phyloP scores from a whole-genome alignment of 92 coral and sea anemone species.

The Bergia puertoricense region DNA sequence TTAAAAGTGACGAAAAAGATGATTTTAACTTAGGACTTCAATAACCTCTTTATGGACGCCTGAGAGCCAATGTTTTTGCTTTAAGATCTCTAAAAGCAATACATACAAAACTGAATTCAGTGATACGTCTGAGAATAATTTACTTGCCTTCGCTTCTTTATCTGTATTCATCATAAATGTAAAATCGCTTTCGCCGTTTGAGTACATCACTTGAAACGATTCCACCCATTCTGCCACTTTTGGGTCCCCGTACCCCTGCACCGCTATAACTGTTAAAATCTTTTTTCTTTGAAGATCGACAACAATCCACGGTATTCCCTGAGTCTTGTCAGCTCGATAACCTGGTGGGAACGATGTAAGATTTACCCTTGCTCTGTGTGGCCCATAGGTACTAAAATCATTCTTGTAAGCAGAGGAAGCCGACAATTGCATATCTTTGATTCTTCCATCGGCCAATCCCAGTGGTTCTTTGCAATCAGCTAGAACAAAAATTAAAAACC shows the following conservation, averaged over 20 bases:
- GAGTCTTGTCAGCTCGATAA: slow-evolving; percentile 63
- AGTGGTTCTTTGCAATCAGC: slow-evolving; percentile 76
- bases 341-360: slow-evolving; percentile 80
- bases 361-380: slow-evolving; percentile 81
- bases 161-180: slow-evolving; percentile 20
- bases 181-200: slow-evolving; percentile 24
- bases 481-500: slow-evolving; percentile 28
- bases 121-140: background rate
- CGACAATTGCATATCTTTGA: slow-evolving; percentile 71
- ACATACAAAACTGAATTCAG: background rate
- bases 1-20: background rate
- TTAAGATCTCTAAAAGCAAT: background rate
- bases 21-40: background rate
- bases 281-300: slow-evolving; percentile 58
- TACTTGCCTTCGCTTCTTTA: slow-evolving; percentile 29
- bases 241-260: slow-evolving; percentile 85
- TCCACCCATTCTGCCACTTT: slow-evolving; percentile 69
- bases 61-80: background rate
- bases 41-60: background rate
- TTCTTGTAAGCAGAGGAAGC: slow-evolving; percentile 65
- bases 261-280: slow-evolving; percentile 69
- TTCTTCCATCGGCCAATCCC: slow-evolving; percentile 69
- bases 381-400: slow-evolving; percentile 73
- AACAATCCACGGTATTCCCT: slow-evolving; percentile 61
- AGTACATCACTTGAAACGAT: slow-evolving; percentile 67